Conservation (phyloP, 2,797 vertebrate genomes). For the Girardinus metallicus region DNA sequence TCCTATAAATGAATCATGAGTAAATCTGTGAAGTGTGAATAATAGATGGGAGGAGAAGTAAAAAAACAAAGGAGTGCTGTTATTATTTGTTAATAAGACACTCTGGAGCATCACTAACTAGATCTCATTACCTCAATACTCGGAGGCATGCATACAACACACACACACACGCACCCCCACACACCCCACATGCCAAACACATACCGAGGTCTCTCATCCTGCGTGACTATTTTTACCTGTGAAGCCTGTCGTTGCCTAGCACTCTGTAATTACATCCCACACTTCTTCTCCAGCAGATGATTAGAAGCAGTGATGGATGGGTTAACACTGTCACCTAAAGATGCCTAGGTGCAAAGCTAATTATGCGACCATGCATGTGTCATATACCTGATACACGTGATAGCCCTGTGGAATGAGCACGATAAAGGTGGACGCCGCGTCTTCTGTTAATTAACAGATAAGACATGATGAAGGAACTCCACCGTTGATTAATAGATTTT, state of each 20-base stretch:
- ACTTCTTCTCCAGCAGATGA: constrained; percentile 64
- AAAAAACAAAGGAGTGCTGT: constrained; percentile 81
- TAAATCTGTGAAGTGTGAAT: constrained; percentile 83
- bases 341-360: constrained; percentile 68
- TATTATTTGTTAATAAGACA: constrained; percentile 86
- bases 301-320: constrained; percentile 76
- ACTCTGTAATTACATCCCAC: constrained; percentile 76
- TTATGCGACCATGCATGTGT: constrained; percentile 70
- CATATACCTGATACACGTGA: constrained; percentile 66
- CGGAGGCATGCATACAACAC: constrained; percentile 42
- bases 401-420: constrained; percentile 53
- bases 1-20: constrained; percentile 84
- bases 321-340: constrained; percentile 72
- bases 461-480: constrained; percentile 62
- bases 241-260: constrained; percentile 77
- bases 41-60: constrained; percentile 80
- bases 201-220: constrained; percentile 61
- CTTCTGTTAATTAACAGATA: constrained; percentile 70
- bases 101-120: constrained; percentile 76
- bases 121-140: constrained; percentile 74
- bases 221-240: constrained; percentile 77
- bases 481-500: constrained; percentile 53
- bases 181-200: constrained; percentile 54
- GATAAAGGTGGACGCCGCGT: constrained; percentile 60
- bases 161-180: constrained; percentile 16